Percentiles rank a stretch among this genome's conserved stretches.
Evolutionary conservation across 2,888 invertebrate genomes (phyloP).

Genomic region (Dichetophora obliterata): DNA sequence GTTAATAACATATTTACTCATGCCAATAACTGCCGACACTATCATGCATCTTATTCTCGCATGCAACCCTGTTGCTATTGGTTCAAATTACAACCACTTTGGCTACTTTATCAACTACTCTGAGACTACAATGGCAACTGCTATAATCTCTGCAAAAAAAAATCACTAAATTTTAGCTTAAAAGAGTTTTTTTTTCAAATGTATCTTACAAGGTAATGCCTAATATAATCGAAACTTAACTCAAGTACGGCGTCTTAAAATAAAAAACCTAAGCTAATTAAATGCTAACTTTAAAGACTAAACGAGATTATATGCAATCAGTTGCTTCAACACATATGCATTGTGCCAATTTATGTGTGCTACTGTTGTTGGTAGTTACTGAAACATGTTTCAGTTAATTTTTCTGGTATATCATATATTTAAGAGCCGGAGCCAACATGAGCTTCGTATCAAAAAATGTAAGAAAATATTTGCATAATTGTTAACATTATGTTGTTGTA

Average conservation of each 20-base stretch:
- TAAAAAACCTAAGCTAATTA: background rate
- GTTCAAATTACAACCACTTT: too few species aligned
- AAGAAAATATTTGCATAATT: slow-evolving; percentile 64
- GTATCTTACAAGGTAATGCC: background rate
- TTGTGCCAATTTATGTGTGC: too few species aligned
- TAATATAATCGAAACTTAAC: background rate
- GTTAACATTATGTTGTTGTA: slow-evolving; percentile 64
- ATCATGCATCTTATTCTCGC: too few species aligned
- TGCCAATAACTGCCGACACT: too few species aligned
- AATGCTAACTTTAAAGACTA: slow-evolving; percentile 52
- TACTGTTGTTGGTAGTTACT: background rate
- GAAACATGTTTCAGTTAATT: slow-evolving; percentile 15
- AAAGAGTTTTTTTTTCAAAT: too few species aligned
- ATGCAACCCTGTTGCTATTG: too few species aligned
- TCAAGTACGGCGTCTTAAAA: slow-evolving; percentile 2
- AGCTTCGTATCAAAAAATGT: slow-evolving; percentile 37
- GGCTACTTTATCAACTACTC: too few species aligned
- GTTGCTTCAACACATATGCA: background rate
- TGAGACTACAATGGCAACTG: too few species aligned
- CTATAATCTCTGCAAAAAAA: too few species aligned
- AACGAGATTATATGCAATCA: slow-evolving; percentile 67
- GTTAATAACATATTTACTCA: too few species aligned
- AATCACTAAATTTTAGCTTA: too few species aligned
- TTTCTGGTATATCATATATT: background rate
- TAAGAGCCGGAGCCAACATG: background rate